These are phyloP conservation scores for Acutogordius australiensis DNA, from an alignment of 2,888 invertebrate species.

Conservation along the genomic window DNA sequence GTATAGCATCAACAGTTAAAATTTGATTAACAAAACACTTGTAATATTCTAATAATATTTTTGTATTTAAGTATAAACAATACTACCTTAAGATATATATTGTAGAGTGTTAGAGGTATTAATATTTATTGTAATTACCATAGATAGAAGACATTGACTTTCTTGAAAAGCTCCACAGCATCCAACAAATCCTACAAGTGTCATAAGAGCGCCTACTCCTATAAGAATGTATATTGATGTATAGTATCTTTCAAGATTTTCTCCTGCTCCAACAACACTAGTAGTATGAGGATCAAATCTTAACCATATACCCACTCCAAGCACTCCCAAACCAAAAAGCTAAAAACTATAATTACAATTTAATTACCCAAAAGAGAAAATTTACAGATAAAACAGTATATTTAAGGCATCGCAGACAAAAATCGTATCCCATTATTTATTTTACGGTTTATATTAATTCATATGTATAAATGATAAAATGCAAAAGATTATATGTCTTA, in stretches of 20 bases:
- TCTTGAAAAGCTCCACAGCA: slow-evolving; percentile 50
- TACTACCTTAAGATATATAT: too few relatives aligned
- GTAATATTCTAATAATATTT: too few relatives aligned
- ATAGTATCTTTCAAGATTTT: slow-evolving; percentile 34
- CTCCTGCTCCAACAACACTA: slow-evolving; percentile 39
- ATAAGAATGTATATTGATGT: slow-evolving; percentile 42
- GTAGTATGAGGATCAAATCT: slow-evolving; percentile 36
- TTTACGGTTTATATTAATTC: too few relatives aligned
- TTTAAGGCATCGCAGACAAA: background rate
- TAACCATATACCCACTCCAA: slow-evolving; percentile 44
- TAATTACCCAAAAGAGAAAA: slow-evolving; percentile 10
- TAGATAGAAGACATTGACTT: slow-evolving; percentile 40
- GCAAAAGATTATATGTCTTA: too few relatives aligned
- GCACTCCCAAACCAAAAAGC: slow-evolving; percentile 32
- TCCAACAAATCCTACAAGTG: slow-evolving; percentile 46
- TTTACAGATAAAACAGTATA: slow-evolving; percentile 2
- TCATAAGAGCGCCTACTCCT: slow-evolving; percentile 39
- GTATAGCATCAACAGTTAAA: too few relatives aligned
- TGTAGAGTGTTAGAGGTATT: background rate
- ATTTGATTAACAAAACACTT: too few relatives aligned
- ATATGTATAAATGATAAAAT: too few relatives aligned
- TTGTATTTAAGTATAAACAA: too few relatives aligned
- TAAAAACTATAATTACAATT: slow-evolving; percentile 2
- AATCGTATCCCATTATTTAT: slow-evolving; percentile 9
- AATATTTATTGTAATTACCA: background rate